A percentile compares a stretch with the other conserved stretches of the same genome.
phyloP scores from a whole-genome alignment of 2,113 vertebrate genomes.

The Tympanuchus pallidicinctus region DNA sequence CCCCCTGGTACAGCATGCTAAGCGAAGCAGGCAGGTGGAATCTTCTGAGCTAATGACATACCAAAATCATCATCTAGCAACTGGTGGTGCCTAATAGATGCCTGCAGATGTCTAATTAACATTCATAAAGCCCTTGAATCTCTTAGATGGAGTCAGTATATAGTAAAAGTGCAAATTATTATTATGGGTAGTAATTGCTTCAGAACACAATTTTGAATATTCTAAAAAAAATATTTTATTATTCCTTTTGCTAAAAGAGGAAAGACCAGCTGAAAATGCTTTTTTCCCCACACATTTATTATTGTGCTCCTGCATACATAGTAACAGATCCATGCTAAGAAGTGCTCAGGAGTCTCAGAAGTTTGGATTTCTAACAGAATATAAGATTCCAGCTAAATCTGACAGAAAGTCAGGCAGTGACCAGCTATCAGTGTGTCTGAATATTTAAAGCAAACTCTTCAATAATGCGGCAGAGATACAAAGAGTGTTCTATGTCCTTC shows the following conservation, averaged over 20 bases:
- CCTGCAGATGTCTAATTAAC: constrained; percentile 58
- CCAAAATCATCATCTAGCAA: constrained; percentile 37
- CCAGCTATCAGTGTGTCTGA: neutral
- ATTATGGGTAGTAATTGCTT: neutral
- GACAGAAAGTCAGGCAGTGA: neutral
- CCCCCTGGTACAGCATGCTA: neutral
- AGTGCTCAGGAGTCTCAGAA: neutral
- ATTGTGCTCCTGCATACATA: neutral
- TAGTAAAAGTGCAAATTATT: constrained; percentile 24
- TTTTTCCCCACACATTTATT: neutral
- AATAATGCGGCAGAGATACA: neutral
- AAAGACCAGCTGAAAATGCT: neutral
- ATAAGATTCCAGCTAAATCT: neutral
- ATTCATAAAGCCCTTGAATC: constrained; percentile 42
- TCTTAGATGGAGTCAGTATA: constrained; percentile 22
- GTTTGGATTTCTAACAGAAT: neutral
- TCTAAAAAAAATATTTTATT: neutral
- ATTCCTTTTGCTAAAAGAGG: neutral
- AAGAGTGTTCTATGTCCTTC: constrained; percentile 11
- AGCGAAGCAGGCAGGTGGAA: constrained; percentile 33
- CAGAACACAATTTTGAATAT: neutral
- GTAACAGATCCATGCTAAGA: neutral
- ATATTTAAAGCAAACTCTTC: constrained; percentile 16
- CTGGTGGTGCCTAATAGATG: constrained; percentile 26
- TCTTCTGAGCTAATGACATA: constrained; percentile 39